phyloP scores from a whole-genome alignment of 1,140 invertebrate species.

The Kradibia gibbosae region DNA sequence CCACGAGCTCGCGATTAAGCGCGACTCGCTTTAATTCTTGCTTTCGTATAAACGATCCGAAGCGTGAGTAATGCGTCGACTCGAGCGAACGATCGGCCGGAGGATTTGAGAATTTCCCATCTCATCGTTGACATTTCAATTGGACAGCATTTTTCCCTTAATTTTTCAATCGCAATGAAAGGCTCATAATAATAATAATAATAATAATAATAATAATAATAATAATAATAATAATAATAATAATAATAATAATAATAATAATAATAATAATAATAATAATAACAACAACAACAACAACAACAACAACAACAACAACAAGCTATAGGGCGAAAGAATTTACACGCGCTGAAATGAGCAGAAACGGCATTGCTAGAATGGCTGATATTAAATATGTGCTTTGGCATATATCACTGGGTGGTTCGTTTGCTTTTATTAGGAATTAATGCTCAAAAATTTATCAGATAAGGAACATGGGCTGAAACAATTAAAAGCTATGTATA shows the following conservation, averaged over 20 bases:
- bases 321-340: neutral
- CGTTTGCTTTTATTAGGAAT: conserved; percentile 1
- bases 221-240: no score
- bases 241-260: neutral
- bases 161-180: neutral
- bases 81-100: neutral
- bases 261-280: no score
- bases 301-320: no score
- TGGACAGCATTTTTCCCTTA: neutral
- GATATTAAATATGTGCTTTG: neutral
- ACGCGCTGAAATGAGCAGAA: neutral
- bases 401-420: neutral
- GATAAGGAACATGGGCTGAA: conserved; percentile 28
- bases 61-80: conserved; percentile 37
- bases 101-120: neutral
- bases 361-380: neutral
- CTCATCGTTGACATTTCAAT: conserved; percentile 40
- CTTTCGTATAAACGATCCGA: conserved; percentile 62
- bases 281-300: neutral
- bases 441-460: conserved; percentile 15
- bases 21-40: conserved; percentile 57
- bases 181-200: neutral
- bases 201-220: neutral
- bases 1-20: conserved; percentile 57
- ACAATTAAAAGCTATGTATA: conserved; percentile 43